Evolutionary conservation across 2,888 invertebrate genomes (phyloP), one percentile per base, ranked within the genome.

Genomic region (Torymus tubicola): DNA sequence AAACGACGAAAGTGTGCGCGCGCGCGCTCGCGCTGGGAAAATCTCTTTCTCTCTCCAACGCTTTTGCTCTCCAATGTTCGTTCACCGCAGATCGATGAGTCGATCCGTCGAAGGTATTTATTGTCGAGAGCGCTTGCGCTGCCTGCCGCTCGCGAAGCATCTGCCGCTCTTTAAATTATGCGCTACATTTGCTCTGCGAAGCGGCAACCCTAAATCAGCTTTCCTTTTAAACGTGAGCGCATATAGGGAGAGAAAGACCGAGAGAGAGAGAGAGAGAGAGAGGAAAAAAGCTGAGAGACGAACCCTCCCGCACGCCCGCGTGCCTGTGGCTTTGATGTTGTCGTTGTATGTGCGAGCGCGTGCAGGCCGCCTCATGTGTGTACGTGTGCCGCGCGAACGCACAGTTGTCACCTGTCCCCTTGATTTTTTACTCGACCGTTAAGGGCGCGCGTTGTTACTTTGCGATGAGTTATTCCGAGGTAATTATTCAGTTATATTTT

Each of bases 91-190:
- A 82, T 82, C 82, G 71, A 82, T 77, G 80, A 72, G 80, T 68
- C 75, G 82, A 82, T 78, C 74, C 75, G 75, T 77, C 69, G 57
- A 68, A 78, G 75, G 78, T 75, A 82, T 82, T 80, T 82, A 80
- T 82, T 65, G 78, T 80, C 71, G 64, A 24, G 60, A 24, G 60
- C 60, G 68, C 73, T 61, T 69, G 58, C 21, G 13, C 3, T 16
- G 21, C 52, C 42, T 10, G 61, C 21, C 2, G 42, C 58, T 13
- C 14, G 58, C 18, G 65, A 67, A 76, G 83, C 88, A 89, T 86
- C 86, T 86, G 89, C 86, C 85, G 84, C 85, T 85, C 86, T 87
- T 87, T 89, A 88, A 90, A 89, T 90, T 89, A 90, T 89, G 88
- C 88, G 89, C 86, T 89, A 89, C 89, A 90, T 90, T 90, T 88